Conservation (phyloP, 2,797 vertebrate genomes). For the Lindbergichthys nudifrons region DNA sequence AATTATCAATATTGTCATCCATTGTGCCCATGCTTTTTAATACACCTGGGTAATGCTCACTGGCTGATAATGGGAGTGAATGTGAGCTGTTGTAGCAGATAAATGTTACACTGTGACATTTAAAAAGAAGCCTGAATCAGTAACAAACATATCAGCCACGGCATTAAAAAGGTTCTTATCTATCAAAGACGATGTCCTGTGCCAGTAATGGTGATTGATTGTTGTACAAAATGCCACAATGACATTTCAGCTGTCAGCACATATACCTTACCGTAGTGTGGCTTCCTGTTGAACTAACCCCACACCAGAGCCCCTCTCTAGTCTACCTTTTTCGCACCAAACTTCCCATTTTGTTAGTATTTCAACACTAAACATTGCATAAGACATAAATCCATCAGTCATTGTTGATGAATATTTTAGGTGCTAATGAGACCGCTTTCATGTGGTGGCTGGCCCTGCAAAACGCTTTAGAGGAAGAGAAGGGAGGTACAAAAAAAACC, state of each 20-base stretch:
- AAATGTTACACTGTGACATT: slow-evolving; percentile 79
- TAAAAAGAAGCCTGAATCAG: slow-evolving; percentile 68
- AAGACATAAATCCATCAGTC: slow-evolving; percentile 42
- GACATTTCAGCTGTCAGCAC: slow-evolving; percentile 79
- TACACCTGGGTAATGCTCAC: slow-evolving; percentile 44
- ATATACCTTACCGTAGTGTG: slow-evolving; percentile 65
- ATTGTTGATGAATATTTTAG: slow-evolving; percentile 60
- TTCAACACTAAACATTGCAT: slow-evolving; percentile 61
- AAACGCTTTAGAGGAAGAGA: slow-evolving; percentile 58
- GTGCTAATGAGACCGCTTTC: slow-evolving; percentile 47
- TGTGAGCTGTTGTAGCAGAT: slow-evolving; percentile 53
- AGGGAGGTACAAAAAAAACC: slow-evolving; percentile 32
- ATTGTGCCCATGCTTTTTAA: slow-evolving; percentile 35
- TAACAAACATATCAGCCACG: slow-evolving; percentile 66
- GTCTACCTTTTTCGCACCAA: slow-evolving; percentile 31
- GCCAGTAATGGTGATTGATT: slow-evolving; percentile 76
- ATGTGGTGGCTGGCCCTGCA: slow-evolving; percentile 41
- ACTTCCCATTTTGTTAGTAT: slow-evolving; percentile 42
- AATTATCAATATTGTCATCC: slow-evolving; percentile 57
- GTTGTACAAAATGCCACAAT: slow-evolving; percentile 81
- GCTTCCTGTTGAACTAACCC: slow-evolving; percentile 68
- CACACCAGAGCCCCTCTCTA: slow-evolving; percentile 41
- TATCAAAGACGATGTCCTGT: slow-evolving; percentile 67
- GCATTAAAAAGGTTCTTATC: slow-evolving; percentile 76
- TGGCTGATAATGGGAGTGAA: slow-evolving; percentile 57